These are phyloP conservation scores for Zelostemma sp. DNA, from an alignment of 1,140 invertebrate species.

Conservation along the genomic window DNA sequence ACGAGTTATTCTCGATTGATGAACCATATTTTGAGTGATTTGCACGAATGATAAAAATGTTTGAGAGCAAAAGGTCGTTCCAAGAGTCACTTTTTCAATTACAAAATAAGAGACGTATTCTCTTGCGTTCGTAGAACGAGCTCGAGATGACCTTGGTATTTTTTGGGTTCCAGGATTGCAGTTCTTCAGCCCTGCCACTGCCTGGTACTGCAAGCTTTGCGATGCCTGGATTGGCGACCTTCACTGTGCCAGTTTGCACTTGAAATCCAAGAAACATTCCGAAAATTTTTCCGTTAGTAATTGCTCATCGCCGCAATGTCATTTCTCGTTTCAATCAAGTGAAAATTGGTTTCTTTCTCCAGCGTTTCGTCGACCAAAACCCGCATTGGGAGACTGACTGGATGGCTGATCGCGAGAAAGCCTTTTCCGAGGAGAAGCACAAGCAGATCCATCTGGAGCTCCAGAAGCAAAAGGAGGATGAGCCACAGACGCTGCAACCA, in stretches of 20 bases:
- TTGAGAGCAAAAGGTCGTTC: conserved; percentile 42
- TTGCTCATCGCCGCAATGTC: too few relatives aligned
- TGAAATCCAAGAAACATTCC: conserved; percentile 83
- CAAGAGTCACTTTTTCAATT: conserved; percentile 22
- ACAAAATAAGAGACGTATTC: conserved; percentile 10
- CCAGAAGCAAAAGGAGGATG: conserved; percentile 68
- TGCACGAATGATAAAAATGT: conserved; percentile 32
- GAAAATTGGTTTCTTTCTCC: conserved; percentile 33
- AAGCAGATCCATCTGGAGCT: conserved; percentile 65
- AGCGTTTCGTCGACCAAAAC: conserved; percentile 85
- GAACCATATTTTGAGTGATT: conserved; percentile 37
- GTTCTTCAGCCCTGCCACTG: conserved; percentile 85
- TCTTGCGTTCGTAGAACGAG: background rate
- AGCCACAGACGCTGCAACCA: conserved; percentile 10
- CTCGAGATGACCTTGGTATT: background rate
- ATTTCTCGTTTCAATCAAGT: too few relatives aligned
- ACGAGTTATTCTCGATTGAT: conserved; percentile 34
- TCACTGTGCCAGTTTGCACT: conserved; percentile 85
- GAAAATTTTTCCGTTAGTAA: conserved; percentile 81
- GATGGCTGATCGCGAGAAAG: conserved; percentile 83
- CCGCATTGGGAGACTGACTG: conserved; percentile 88
- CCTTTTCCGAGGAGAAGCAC: conserved; percentile 71
- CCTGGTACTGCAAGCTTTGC: conserved; percentile 92
- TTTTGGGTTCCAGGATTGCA: conserved; percentile 78
- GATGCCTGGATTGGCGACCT: conserved; percentile 88